phyloP scores from a whole-genome alignment of 1,140 invertebrate genomes.

The Megalonaias nervosa region DNA sequence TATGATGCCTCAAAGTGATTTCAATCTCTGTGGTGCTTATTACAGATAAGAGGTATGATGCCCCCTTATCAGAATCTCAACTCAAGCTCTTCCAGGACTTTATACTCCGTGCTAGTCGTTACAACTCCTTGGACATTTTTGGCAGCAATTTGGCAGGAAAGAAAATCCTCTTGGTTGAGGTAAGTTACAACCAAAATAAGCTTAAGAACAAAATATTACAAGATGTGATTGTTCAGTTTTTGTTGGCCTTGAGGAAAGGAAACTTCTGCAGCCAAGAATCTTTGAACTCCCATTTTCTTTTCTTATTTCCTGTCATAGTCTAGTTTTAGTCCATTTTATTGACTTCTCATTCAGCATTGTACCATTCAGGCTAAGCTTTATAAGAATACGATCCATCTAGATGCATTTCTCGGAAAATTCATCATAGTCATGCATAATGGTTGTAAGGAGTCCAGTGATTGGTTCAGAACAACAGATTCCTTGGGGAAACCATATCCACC shows the following conservation, averaged over 20 bases:
- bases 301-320: too few species aligned
- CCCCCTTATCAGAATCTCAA: constrained; percentile 55
- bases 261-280: not conserved
- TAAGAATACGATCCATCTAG: too few species aligned
- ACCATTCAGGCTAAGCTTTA: too few species aligned
- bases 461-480: too few species aligned
- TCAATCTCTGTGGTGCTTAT: not conserved
- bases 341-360: too few species aligned
- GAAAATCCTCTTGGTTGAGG: constrained; percentile 62
- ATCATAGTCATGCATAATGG: too few species aligned
- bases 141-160: constrained; percentile 23
- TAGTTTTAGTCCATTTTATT: too few species aligned
- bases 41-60: constrained; percentile 36
- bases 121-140: constrained; percentile 61
- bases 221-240: not conserved
- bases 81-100: constrained; percentile 62
- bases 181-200: constrained; percentile 12
- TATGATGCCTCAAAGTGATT: not conserved
- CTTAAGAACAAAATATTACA: not conserved
- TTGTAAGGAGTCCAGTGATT: too few species aligned
- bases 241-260: not conserved
- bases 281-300: not conserved
- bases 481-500: too few species aligned
- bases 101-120: constrained; percentile 66
- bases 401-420: too few species aligned